Percentiles rank a stretch among this genome's conserved stretches.
Conservation (phyloP, 2,113 vertebrate species). For the Pomatorhinus ruficollis region DNA sequence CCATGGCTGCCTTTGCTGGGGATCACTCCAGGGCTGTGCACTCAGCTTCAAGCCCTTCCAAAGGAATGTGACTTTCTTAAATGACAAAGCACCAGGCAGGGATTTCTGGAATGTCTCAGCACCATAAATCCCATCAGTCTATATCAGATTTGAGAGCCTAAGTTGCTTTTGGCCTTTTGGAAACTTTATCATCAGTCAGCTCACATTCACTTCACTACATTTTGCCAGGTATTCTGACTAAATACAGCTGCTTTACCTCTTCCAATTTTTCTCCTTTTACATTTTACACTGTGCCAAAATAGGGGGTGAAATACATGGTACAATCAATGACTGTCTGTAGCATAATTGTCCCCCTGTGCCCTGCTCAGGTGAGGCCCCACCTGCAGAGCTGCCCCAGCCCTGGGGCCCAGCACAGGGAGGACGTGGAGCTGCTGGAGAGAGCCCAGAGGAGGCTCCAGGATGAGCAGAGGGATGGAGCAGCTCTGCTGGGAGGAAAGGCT, state of each 20-base stretch:
- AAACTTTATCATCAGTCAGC: background rate
- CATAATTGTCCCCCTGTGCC: fast-evolving
- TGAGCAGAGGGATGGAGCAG: too few relatives aligned
- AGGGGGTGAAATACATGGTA: background rate
- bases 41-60: background rate
- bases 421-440: too few relatives aligned
- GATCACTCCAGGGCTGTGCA: background rate
- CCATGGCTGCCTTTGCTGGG: background rate
- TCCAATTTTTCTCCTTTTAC: background rate
- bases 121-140: background rate
- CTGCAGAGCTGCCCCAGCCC: background rate
- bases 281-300: background rate
- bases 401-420: background rate
- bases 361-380: background rate
- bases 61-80: background rate
- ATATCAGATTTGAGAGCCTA: background rate
- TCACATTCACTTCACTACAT: background rate
- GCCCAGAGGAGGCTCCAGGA: too few relatives aligned
- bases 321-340: background rate
- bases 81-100: background rate
- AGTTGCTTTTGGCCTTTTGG: background rate
- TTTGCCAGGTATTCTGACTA: background rate
- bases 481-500: too few relatives aligned
- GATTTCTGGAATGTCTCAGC: background rate
- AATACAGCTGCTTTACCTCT: background rate